Percentiles rank a stretch among this genome's conserved stretches.
Evolutionary conservation across 2,797 vertebrate genomes (phyloP).

Genomic region (Selene dorsalis): DNA sequence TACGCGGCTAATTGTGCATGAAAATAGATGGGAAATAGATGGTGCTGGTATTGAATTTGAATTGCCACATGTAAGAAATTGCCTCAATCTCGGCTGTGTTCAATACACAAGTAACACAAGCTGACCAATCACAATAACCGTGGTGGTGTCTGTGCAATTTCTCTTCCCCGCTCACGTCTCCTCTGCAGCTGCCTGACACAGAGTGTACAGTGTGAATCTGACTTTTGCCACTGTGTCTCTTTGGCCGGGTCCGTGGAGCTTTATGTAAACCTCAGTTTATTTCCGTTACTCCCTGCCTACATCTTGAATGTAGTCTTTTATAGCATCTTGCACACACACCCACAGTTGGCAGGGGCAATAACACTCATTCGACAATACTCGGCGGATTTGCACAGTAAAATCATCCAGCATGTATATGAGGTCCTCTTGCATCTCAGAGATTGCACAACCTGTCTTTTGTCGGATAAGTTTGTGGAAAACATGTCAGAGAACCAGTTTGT

Average conservation of each 20-base stretch:
- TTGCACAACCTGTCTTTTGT: conserved; percentile 53
- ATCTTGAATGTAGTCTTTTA: conserved; percentile 40
- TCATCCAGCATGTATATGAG: conserved; percentile 31
- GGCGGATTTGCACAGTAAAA: conserved; percentile 28
- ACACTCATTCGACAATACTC: conserved; percentile 43
- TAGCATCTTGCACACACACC: conserved; percentile 43
- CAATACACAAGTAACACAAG: background rate
- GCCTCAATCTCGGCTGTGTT: background rate
- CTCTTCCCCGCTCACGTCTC: conserved; percentile 19
- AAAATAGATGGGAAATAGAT: conserved; percentile 27
- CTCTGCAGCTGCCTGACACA: conserved; percentile 33
- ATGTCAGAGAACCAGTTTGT: conserved; percentile 56
- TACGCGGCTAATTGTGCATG: conserved; percentile 34
- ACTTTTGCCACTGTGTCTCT: conserved; percentile 26
- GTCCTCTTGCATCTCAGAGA: conserved; percentile 40
- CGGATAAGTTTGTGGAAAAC: conserved; percentile 54
- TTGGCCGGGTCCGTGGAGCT: conserved; percentile 28
- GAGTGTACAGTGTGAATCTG: conserved; percentile 49
- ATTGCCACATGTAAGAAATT: conserved; percentile 3
- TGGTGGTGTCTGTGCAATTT: conserved; percentile 20
- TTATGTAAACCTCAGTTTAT: conserved; percentile 38
- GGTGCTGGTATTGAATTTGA: conserved; percentile 15
- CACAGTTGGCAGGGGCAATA: conserved; percentile 42
- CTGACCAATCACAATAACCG: conserved; percentile 19
- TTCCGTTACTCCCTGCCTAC: conserved; percentile 39